Base-by-base conservation (phyloP, 2,888 invertebrate species). In the Macrosiphum euphorbiae region DNA sequence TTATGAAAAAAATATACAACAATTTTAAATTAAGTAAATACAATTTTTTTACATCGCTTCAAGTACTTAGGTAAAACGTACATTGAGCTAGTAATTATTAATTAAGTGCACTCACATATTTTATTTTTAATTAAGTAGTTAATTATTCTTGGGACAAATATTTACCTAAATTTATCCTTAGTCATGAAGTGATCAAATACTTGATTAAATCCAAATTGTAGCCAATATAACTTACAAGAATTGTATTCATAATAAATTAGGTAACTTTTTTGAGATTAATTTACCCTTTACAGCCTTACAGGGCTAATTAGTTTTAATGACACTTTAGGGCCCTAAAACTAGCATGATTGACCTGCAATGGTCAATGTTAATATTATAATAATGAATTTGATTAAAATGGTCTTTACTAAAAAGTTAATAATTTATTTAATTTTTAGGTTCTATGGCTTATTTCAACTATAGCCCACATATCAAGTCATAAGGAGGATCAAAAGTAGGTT, bases 401-500 rank as follows among this genome's bases (percentile, higher is more conserved):
- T 78, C 78, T 78, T 78, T 35, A 78, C 78, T 78, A 35, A 20
- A 35, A 78, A 20, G 78, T 78, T 78, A 78, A 7, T 41, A 35
- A 8, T 78, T 55, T 3, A 84, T 89, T 90, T 41, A 13, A 85
- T 47, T 61, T 90, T 86, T 90, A 94, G 93, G 61, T 92, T 92
- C 92, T 89, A 84, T 92, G 55, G 92, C 20, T 55, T 26, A 84
- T 47, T 84, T 55, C 88, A 89, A 50, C 16, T 52, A 35, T 35
- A 50, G 88, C 50, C 16, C 78, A 0, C 5, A 67, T 52, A 52
- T 41, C 84, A 50, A 24, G n/a, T 52, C 10, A 8, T 78, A 52
- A n/a, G 28, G 88, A 78, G 5, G 20, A 44, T 88, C 52, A 67
- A 92, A 92, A 67, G 92, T 92, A 52, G 20, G 88, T 88, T 50